Evolutionary conservation across 92 coral and sea anemone species (phyloP), one percentile per base, ranked within the genome.

Genomic region (Micromussa lordhowensis): DNA sequence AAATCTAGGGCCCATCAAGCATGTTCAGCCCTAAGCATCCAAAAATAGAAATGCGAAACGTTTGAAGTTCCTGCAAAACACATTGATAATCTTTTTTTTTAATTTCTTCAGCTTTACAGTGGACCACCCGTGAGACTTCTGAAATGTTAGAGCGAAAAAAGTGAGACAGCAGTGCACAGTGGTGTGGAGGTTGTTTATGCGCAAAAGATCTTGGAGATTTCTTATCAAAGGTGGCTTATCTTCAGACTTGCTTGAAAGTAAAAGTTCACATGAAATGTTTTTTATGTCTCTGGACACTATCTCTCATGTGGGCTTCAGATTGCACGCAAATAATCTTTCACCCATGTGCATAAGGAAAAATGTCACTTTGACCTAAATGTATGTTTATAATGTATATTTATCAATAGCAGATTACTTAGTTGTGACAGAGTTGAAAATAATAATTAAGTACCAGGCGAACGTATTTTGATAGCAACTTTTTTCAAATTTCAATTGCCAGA

Each of bases 101-200:
- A 63, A 30, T 36, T 34, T 84, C 22, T 48, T 49, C 71, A 90
- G 92, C 85, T 70, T 8, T 90, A 90, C 92, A 84, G 53, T 29
- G 92, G 92, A 68, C 92, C 92, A 35, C 64, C 59, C 17, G 89
- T 90, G 18, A 55, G 40, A 31, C 79, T 30, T 79, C 85, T 21
- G 63, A n/a, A 63, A 70, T 78, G 15, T 48, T 38, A 5, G 90
- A 81, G 26, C 55, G 28, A 68, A 30, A 82, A 68, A 75, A 19
- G 24, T 18, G 68, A 59, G 68, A 59, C 5, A 59, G 4, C 2
- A 59, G 68, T 18, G 68, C 68, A 59, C 68, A 59, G 68, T 18
- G 18, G 61, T 4, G 1, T 4, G 18, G 61, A 55, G 61, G 61
- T 55, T 22, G 9, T 21, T 17, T 21, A 21, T 28, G 21, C 21